These are phyloP conservation scores for Drosophila bifasciata DNA, from an alignment of 1,140 invertebrate species.

Conservation along the genomic window DNA sequence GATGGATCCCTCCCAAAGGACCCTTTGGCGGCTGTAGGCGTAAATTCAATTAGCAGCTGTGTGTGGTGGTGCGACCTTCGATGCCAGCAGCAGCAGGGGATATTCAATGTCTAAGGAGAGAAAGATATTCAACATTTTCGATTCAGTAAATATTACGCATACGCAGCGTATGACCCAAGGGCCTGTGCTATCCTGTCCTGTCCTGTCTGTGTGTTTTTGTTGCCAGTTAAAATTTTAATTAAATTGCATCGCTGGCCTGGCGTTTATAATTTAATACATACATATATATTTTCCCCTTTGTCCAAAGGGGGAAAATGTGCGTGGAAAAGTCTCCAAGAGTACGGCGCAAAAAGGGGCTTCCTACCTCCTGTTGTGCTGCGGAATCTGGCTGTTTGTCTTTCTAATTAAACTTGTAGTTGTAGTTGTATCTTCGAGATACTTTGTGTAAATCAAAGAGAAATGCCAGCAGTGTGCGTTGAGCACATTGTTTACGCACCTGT, in stretches of 20 bases:
- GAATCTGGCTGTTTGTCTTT: slow-evolving; percentile 63
- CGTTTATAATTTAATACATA: slow-evolving; percentile 33
- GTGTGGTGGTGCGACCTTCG: too few species aligned
- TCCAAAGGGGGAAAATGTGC: slow-evolving; percentile 35
- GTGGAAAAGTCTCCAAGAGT: slow-evolving; percentile 8
- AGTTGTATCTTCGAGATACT: slow-evolving; percentile 70
- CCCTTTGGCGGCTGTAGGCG: slow-evolving; percentile 14
- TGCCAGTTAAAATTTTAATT: slow-evolving; percentile 67
- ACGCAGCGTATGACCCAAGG: slow-evolving; percentile 39
- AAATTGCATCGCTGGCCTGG: slow-evolving; percentile 44
- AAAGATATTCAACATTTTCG: too few species aligned
- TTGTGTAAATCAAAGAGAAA: slow-evolving; percentile 72
- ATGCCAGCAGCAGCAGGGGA: too few species aligned
- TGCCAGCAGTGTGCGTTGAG: slow-evolving; percentile 5
- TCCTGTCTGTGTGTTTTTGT: slow-evolving; percentile 52
- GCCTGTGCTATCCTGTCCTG: slow-evolving; percentile 22
- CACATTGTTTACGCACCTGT: slow-evolving; percentile 36
- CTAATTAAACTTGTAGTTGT: slow-evolving; percentile 74
- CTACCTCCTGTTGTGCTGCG: slow-evolving; percentile 20
- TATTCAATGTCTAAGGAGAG: not conserved
- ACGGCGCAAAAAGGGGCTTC: not conserved
- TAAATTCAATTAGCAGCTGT: slow-evolving; percentile 69
- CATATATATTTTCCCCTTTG: slow-evolving; percentile 25
- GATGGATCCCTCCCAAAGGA: not conserved
- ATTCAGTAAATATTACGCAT: slow-evolving; percentile 54